A percentile compares a stretch with the other conserved stretches of the same genome.
These are phyloP conservation scores for Coremacera marginata DNA, from an alignment of 2,888 invertebrate species.

Conservation along the genomic window DNA sequence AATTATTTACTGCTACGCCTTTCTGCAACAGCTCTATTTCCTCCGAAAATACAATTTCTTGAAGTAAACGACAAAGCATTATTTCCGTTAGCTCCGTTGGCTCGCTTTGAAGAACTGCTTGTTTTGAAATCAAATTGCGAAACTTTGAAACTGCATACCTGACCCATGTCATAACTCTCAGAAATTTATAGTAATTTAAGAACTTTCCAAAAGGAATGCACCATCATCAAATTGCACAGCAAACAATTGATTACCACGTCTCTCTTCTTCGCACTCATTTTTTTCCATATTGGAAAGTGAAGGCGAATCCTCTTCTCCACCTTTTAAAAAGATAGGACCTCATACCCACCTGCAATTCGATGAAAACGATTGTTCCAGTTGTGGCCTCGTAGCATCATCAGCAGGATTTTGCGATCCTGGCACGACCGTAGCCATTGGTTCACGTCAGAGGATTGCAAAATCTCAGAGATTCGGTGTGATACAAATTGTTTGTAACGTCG, in stretches of 20 bases:
- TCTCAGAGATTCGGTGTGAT: neutral
- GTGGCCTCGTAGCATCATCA: neutral
- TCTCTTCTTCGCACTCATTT: neutral
- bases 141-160: no score
- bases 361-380: no score
- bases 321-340: no score
- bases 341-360: no score
- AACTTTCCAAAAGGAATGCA: neutral
- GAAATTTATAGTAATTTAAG: neutral
- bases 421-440: neutral
- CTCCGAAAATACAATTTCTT: neutral
- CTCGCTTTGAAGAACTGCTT: neutral
- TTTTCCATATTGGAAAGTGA: neutral
- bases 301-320: neutral
- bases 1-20: neutral
- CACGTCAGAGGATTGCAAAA: neutral
- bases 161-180: no score
- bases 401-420: slow-evolving; percentile 1
- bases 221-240: no score
- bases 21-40: neutral
- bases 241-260: neutral
- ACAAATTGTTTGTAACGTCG: neutral
- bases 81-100: neutral
- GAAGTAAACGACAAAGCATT: neutral
- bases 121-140: neutral